Base-by-base conservation (phyloP, 2,888 invertebrate genomes). In the Eristalinus sepulchralis region DNA sequence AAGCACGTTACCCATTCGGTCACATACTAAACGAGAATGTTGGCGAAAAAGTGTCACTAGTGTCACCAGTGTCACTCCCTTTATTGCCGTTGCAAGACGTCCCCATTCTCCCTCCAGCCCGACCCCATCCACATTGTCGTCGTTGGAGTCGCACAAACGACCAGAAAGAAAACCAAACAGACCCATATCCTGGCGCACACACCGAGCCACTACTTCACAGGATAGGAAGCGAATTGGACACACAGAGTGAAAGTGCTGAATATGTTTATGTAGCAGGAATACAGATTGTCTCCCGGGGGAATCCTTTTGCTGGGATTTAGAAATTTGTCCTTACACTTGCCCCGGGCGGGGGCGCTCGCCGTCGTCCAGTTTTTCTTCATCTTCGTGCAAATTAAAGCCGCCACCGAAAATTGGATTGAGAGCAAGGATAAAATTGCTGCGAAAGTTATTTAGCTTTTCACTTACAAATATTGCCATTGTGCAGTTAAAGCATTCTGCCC, bases 1-100 rank as follows among this genome's bases (percentile, higher is more conserved):
- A 73, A 85, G 77, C 82, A 82, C 73, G 85, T 86, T 82, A 86
- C 77, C 77, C 73, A 83, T 83, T 86, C 83, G 82, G 82, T 83
- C 86, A 86, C 86, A 86, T 83, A 86, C 78, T 86, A 86, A 86
- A 86, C 86, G 86, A 73, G 86, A 82, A 83, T 86, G 86, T 86
- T 75, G 86, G 83, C 86, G 75, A 86, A 86, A 86, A 86, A 86
- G 82, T 86, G 86, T 79, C 78, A 83, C 82, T 86, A 83, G 86
- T 86, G 85, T 79, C 79, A 67, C 79, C 79, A 79, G 72, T 79
- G 81, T 86, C 86, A 86, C 86, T 86, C 86, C 86, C 86, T 86
- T 86, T 86, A 86, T 86, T 86, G 86, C 75, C 31, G 75, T 83
- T 86, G 82, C 82, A 86, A 83, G 86, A 86, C 83, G 77, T 73